Evolutionary conservation across 1,140 invertebrate species (phyloP).

Genomic region (Berghia stephanieae): DNA sequence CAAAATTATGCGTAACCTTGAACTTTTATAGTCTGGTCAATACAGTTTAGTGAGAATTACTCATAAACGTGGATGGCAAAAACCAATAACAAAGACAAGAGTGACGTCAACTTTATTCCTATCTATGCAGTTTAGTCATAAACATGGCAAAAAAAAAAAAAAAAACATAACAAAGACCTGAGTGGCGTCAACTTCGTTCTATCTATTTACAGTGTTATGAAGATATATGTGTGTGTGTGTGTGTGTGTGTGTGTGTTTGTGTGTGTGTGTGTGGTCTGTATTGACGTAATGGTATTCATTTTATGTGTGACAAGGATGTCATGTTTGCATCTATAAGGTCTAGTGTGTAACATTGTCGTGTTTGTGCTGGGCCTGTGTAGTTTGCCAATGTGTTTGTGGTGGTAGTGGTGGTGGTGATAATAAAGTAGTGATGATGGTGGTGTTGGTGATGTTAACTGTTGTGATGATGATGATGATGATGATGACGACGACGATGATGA

Average conservation of each 20-base stretch:
- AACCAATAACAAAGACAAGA: too few species aligned
- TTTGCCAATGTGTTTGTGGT: neutral
- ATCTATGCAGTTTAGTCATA: too few species aligned
- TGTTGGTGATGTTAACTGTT: neutral
- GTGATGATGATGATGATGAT: neutral
- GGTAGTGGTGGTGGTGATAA: neutral
- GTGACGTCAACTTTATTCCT: too few species aligned
- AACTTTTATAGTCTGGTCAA: too few species aligned
- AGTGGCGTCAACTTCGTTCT: too few species aligned
- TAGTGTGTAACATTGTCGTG: neutral
- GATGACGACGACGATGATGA: neutral
- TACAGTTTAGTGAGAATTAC: too few species aligned
- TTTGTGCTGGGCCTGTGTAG: neutral
- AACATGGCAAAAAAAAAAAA: too few species aligned
- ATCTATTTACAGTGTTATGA: too few species aligned
- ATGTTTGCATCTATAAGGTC: neutral
- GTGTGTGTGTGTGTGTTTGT: slow-evolving; percentile 2
- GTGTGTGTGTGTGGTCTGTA: too few species aligned
- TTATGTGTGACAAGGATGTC: neutral
- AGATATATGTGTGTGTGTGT: slow-evolving; percentile 15
- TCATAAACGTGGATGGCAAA: too few species aligned
- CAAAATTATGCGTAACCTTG: too few species aligned
- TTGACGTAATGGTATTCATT: neutral
- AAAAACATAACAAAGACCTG: too few species aligned
- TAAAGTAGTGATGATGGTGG: neutral